These are phyloP conservation scores for Meghimatium bilineatum DNA, from an alignment of 2,888 invertebrate species.

Conservation along the genomic window DNA sequence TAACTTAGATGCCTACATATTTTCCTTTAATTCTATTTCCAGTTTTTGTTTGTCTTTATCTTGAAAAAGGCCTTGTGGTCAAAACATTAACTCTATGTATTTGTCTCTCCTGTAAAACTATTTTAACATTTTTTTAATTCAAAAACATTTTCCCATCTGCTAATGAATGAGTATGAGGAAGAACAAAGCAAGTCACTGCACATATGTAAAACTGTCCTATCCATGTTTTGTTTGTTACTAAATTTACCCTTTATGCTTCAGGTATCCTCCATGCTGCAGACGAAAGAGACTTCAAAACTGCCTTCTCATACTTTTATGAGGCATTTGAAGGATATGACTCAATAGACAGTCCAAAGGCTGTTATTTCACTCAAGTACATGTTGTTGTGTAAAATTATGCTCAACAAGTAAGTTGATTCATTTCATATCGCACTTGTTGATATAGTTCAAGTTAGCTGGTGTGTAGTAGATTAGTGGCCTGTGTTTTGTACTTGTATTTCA, in stretches of 20 bases:
- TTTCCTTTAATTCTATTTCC: no score
- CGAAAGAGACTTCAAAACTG: conserved; percentile 99
- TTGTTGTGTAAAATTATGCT: conserved; percentile 98
- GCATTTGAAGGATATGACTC: conserved; percentile 99
- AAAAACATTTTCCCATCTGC: no score
- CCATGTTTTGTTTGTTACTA: no score
- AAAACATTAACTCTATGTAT: no score
- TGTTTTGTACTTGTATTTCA: background rate
- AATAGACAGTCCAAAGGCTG: conserved; percentile 90
- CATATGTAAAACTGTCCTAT: no score
- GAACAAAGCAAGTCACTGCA: no score
- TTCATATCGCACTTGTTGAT: background rate
- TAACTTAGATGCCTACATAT: no score
- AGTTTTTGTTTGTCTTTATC: no score
- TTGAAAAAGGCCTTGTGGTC: no score
- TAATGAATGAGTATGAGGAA: no score
- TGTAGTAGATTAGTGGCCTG: background rate
- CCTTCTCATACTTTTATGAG: conserved; percentile 99
- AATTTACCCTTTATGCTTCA: conserved; percentile 53
- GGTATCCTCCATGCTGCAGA: conserved; percentile 98
- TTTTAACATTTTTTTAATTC: no score
- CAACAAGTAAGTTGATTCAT: conserved; percentile 80
- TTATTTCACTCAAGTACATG: conserved; percentile 99
- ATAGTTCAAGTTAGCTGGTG: background rate
- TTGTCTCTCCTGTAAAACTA: no score